Percentiles rank a stretch among this genome's conserved stretches.
These are phyloP conservation scores for Xiphophorus maculatus DNA, from an alignment of 2,113 vertebrate species.

Conservation along the genomic window DNA sequence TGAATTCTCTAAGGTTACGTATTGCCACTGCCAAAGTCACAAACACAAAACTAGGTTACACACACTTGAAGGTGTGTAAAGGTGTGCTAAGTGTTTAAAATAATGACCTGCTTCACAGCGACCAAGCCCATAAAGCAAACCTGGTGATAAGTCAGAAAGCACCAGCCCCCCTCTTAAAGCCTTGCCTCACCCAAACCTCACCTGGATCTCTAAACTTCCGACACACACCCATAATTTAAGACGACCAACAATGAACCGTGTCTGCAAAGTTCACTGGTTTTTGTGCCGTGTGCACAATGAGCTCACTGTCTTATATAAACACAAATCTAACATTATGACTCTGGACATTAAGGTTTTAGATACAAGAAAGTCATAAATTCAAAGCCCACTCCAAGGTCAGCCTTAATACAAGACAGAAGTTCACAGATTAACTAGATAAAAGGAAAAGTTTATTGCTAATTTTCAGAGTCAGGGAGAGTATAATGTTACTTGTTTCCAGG, in stretches of 20 bases:
- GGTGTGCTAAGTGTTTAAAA: constrained; percentile 39
- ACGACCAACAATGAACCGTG: not conserved
- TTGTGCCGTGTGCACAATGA: not conserved
- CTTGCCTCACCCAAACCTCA: constrained; percentile 24
- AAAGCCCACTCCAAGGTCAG: not conserved
- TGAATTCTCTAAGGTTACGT: constrained; percentile 10
- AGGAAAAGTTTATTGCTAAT: not conserved
- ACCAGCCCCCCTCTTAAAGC: constrained; percentile 12
- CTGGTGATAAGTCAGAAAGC: constrained; percentile 38
- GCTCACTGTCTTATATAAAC: not conserved
- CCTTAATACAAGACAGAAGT: not conserved
- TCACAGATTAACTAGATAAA: not conserved
- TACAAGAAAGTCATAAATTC: not conserved
- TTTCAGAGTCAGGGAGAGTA: not conserved
- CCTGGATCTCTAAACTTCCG: constrained; percentile 30
- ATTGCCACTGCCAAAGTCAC: constrained; percentile 10
- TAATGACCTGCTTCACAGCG: constrained; percentile 48
- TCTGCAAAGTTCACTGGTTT: not conserved
- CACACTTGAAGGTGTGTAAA: constrained; percentile 46
- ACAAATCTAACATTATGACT: not conserved
- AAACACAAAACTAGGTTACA: constrained; percentile 36
- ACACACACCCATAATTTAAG: constrained; percentile 29
- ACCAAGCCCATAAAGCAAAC: constrained; percentile 61
- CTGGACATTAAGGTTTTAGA: not conserved
- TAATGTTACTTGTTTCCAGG: not conserved